These are phyloP conservation scores for Apis florea DNA, from an alignment of 1,140 invertebrate genomes.

Conservation along the genomic window DNA sequence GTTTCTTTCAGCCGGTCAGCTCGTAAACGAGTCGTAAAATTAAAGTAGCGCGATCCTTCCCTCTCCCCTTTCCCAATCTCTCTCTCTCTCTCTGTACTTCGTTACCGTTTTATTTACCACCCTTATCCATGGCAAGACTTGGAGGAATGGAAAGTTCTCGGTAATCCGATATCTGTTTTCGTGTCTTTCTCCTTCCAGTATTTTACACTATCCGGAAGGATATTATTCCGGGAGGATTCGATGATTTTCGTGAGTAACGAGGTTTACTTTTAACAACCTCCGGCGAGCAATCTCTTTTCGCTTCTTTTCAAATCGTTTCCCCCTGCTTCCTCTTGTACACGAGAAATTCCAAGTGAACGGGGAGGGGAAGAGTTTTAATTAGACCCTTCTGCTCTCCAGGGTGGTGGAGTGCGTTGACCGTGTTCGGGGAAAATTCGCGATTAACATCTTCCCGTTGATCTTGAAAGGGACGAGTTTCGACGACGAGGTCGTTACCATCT, in stretches of 20 bases:
- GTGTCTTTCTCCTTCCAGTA: background rate
- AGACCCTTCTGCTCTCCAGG: background rate
- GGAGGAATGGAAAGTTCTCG: no score
- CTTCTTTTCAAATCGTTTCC: background rate
- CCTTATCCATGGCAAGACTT: no score
- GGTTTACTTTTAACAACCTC: background rate
- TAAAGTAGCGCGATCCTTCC: background rate
- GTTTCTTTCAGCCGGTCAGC: background rate
- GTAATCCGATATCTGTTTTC: no score
- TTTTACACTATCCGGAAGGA: background rate
- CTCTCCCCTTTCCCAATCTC: fast-evolving
- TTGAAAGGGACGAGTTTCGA: background rate
- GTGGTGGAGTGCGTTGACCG: background rate
- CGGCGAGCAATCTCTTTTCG: background rate
- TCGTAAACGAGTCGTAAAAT: conserved; percentile 35
- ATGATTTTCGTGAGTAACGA: background rate
- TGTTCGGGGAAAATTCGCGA: background rate
- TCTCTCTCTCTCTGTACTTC: background rate
- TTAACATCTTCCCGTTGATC: background rate
- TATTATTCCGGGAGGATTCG: background rate
- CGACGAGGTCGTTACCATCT: conserved; percentile 25
- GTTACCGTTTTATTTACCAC: background rate
- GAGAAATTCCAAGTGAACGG: background rate
- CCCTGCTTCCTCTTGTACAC: background rate
- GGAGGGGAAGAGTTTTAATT: conserved; percentile 6